phyloP scores from a whole-genome alignment of 1,140 invertebrate species.

The Dufourea novaeangliae region DNA sequence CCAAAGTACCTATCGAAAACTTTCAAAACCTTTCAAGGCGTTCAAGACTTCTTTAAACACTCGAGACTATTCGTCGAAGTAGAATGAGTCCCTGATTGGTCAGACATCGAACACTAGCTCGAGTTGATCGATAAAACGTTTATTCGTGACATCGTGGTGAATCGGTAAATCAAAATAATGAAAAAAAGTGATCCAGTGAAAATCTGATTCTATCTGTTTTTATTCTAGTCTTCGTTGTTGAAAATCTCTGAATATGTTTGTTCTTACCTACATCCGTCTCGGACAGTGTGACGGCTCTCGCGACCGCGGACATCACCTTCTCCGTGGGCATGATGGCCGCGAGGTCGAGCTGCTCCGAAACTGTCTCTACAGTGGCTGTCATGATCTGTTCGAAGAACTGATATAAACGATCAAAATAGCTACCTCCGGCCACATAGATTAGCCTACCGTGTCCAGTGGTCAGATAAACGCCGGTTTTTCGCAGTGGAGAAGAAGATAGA shows the following conservation, averaged over 20 bases:
- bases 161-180: too few species aligned
- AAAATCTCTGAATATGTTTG: background rate
- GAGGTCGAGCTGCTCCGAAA: slow-evolving; percentile 92
- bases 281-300: slow-evolving; percentile 93
- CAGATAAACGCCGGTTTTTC: slow-evolving; percentile 51
- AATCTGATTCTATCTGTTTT: too few species aligned
- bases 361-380: slow-evolving; percentile 96
- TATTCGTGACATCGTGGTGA: too few species aligned
- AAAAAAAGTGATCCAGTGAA: too few species aligned
- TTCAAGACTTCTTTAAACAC: too few species aligned
- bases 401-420: slow-evolving; percentile 78
- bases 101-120: background rate
- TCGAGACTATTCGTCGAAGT: background rate
- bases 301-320: slow-evolving; percentile 89
- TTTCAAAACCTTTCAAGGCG: too few species aligned
- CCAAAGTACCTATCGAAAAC: too few species aligned
- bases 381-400: slow-evolving; percentile 88
- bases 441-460: slow-evolving; percentile 75
- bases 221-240: too few species aligned
- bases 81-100: background rate
- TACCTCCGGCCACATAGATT: slow-evolving; percentile 70
- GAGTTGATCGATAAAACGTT: background rate
- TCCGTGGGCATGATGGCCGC: slow-evolving; percentile 92
- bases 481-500: slow-evolving; percentile 62
- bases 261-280: slow-evolving; percentile 91